Evolutionary conservation across 2,888 invertebrate genomes (phyloP), one percentile per base, ranked within the genome.

Genomic region (Dryobotodes eremita): DNA sequence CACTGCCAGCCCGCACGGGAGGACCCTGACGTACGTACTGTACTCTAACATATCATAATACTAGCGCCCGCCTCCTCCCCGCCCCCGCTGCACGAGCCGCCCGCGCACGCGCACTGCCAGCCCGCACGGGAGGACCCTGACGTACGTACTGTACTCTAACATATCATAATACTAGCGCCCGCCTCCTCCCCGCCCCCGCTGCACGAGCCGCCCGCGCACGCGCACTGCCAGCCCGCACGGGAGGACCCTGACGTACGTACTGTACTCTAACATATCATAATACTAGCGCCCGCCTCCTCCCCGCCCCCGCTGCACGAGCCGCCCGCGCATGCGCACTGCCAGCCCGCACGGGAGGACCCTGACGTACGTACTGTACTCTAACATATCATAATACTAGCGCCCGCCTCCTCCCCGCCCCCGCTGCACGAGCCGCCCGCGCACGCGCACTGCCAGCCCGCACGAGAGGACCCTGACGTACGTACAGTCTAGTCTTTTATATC

Each of bases 401-500:
- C 85, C 7, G 59, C 76, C 48, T 82, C 85, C 70, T 83, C 83
- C 15, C 94, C 92, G 77, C 94, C 92, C 74, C 92, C 92, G 76
- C 91, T 92, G 78, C 92, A 89, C 87, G 88, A 88, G 20, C 85
- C 80, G 69, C 88, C 82, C n/a, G 81, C 36, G 66, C 90, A 86
- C 31, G 85, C 75, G 64, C 88, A 71, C 17, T 75, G 0, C 77
- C 88, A 90, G 70, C 86, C 84, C 6, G 53, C 79, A 23, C 82
- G 98, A 89, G 98, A 99, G 95, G 98, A 99, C 97, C 98, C 98
- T 73, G 98, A 98, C 94, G 98, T 98, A 96, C 98, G 98, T 97
- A 69, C 4, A 4, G n/a, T n/a, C n/a, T n/a, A n/a, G n/a, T n/a
- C n/a, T n/a, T n/a, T n/a, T n/a, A n/a, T n/a, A n/a, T n/a, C n/a